phyloP scores from a whole-genome alignment of 2,113 vertebrate genomes.

The Mionectes macconnelli region DNA sequence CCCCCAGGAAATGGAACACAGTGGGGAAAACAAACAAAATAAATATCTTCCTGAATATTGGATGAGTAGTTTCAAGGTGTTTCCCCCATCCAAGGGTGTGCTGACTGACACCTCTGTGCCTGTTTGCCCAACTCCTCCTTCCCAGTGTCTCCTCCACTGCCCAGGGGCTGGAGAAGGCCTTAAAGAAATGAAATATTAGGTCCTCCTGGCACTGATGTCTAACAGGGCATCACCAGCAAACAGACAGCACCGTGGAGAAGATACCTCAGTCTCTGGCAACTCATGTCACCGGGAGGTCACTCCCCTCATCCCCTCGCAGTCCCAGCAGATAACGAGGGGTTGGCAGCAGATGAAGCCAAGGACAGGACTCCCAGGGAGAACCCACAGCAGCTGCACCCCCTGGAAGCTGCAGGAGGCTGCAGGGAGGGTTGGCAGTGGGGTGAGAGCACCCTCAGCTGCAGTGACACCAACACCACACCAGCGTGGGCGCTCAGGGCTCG shows the following conservation, averaged over 20 bases:
- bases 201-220: neutral
- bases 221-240: neutral
- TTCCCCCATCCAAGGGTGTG: neutral
- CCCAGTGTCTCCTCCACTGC: accelerated
- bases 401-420: neutral
- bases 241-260: neutral
- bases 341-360: accelerated
- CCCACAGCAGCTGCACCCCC: neutral
- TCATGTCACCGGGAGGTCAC: neutral
- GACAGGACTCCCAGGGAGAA: neutral
- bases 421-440: accelerated
- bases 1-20: neutral
- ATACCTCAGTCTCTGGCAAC: accelerated
- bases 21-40: neutral
- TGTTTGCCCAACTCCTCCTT: neutral
- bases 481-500: accelerated
- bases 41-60: neutral
- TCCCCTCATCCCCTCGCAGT: accelerated
- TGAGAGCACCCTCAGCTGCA: neutral
- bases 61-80: neutral
- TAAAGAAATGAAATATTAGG: neutral
- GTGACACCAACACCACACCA: accelerated
- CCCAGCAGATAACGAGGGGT: accelerated
- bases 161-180: accelerated
- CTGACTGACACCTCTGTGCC: accelerated